A percentile compares a stretch with the other conserved stretches of the same genome.
phyloP scores from a whole-genome alignment of 2,113 vertebrate species.

The zebrafish (Danio rerio) region DNA sequence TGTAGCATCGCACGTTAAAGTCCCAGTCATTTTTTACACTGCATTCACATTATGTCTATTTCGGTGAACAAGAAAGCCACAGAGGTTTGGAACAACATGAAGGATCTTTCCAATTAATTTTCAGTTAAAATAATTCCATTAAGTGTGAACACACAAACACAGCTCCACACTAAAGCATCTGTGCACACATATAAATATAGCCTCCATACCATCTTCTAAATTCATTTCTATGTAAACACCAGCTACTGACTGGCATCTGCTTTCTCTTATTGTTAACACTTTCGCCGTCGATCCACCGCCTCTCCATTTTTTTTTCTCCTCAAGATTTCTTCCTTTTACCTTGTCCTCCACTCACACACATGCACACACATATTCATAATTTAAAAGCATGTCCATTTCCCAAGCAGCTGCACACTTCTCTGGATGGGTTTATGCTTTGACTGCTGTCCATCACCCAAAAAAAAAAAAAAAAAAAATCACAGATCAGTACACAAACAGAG shows the following conservation, averaged over 20 bases:
- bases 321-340: neutral
- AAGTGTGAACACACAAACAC: slow-evolving; percentile 1
- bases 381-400: slow-evolving; percentile 46
- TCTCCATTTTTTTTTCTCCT: neutral
- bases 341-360: neutral
- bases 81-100: neutral
- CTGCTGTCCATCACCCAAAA: slow-evolving; percentile 20
- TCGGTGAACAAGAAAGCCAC: neutral
- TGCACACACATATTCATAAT: slow-evolving; percentile 39
- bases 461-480: slow-evolving; percentile 8
- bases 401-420: neutral
- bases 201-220: neutral
- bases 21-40: too few species aligned
- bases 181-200: neutral
- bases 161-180: slow-evolving; percentile 9
- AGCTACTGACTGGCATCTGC: slow-evolving; percentile 6
- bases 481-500: slow-evolving; percentile 19
- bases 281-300: neutral
- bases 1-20: too few species aligned
- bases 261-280: slow-evolving; percentile 22
- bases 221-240: slow-evolving; percentile 27
- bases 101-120: neutral
- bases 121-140: neutral
- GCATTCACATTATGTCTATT: neutral
- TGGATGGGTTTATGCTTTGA: neutral